These are phyloP conservation scores for Poecilia velifera DNA, from an alignment of 2,797 vertebrate species.

Conservation along the genomic window DNA sequence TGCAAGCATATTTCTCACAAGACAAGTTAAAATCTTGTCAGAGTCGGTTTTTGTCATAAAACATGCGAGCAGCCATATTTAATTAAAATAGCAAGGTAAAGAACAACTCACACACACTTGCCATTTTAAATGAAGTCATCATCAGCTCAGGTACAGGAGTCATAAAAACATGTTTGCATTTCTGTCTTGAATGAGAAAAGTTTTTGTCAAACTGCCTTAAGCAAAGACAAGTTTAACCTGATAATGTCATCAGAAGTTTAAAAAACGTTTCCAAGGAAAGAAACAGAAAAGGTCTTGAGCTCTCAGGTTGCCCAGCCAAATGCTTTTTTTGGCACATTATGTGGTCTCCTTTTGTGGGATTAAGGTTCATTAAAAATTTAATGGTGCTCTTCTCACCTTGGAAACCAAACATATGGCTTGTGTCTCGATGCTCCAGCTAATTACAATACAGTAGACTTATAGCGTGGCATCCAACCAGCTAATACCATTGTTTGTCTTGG, in stretches of 20 bases:
- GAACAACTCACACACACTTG: not conserved
- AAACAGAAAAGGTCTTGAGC: constrained; percentile 25
- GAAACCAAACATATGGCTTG: constrained; percentile 45
- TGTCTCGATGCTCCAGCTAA: constrained; percentile 40
- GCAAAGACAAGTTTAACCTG: constrained; percentile 3
- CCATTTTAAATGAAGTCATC: not conserved
- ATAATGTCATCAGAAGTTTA: constrained; percentile 8
- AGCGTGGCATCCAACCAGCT: constrained; percentile 7
- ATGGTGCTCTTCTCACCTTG: constrained; percentile 31
- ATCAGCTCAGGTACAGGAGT: not conserved
- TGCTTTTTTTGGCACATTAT: constrained; percentile 22
- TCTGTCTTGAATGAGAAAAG: not conserved
- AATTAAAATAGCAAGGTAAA: not conserved
- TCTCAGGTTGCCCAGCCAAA: constrained; percentile 23
- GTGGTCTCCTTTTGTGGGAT: constrained; percentile 11
- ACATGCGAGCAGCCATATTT: not conserved
- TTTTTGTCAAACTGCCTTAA: constrained; percentile 2
- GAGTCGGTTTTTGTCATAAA: not conserved
- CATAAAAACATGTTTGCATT: not conserved
- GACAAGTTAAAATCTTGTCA: not conserved
- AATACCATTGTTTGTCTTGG: constrained; percentile 34
- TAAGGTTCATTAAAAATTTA: constrained; percentile 51
- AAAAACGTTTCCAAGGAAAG: not conserved
- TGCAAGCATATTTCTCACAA: not conserved
- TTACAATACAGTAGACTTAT: constrained; percentile 32